phyloP scores from a whole-genome alignment of 2,113 vertebrate genomes.

The Tinamus guttatus region DNA sequence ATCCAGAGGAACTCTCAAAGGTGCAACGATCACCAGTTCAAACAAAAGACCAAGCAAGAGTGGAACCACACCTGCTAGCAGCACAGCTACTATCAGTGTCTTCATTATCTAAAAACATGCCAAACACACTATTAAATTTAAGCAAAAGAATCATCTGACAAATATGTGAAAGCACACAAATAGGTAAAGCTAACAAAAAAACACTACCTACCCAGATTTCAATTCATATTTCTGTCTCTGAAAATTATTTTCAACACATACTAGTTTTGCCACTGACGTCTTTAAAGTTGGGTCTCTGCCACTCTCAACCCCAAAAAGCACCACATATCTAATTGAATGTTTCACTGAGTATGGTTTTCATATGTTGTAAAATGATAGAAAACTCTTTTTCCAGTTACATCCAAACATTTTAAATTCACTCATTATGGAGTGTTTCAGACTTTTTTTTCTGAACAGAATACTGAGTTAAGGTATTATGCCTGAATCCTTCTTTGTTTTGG shows the following conservation, averaged over 20 bases:
- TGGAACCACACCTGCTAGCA: slow-evolving; percentile 95
- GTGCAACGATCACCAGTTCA: slow-evolving; percentile 96
- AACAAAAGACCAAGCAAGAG: slow-evolving; percentile 94
- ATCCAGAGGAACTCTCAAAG: slow-evolving; percentile 94
- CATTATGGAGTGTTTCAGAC: not conserved
- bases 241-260: not conserved
- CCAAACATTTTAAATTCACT: not conserved
- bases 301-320: not conserved
- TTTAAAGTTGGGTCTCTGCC: not conserved
- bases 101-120: slow-evolving; percentile 88
- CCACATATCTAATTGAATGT: not conserved
- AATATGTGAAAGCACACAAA: not conserved
- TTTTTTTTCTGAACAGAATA: not conserved
- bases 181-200: not conserved
- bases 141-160: not conserved
- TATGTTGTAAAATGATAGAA: not conserved
- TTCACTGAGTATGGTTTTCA: not conserved
- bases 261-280: not conserved
- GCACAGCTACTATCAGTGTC: slow-evolving; percentile 92
- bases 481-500: not conserved
- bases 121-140: not conserved
- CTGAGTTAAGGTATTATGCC: not conserved
- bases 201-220: not conserved
- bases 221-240: not conserved
- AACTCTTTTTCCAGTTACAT: not conserved